Evolutionary conservation across 2,888 invertebrate species (phyloP), one percentile per base, ranked within the genome.

Genomic region (Lasius platythorax): DNA sequence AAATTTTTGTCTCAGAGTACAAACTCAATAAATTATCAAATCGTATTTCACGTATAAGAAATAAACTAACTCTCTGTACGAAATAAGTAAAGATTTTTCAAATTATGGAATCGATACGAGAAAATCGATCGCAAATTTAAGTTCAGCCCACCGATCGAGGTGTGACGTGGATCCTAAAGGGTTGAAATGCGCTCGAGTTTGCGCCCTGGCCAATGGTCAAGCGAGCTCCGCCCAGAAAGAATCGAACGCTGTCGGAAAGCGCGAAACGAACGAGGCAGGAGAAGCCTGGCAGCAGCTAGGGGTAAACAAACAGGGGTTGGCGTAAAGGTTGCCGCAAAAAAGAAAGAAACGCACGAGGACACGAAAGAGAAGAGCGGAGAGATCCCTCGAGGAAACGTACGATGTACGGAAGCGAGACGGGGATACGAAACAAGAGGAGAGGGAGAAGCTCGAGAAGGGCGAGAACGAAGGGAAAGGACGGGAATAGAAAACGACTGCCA

Each of bases 201-300:
- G 93, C 93, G 93, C 94, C 89, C 90, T 93, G 93, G 92, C 92
- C 94, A 93, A 89, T 94, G 94, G 94, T 95, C 94, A 95, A 93
- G 92, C 84, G 86, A 89, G 92, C 94, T 93, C 95, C 95, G 94
- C 95, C 94, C 94, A 87, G 91, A 93, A 91, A 90, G 91, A 93
- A 93, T 92, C 92, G 91, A 92, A 89, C 91, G 87, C 84, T 85
- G 87, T 83, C 82, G 85, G 88, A 82, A 66, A 72, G 68, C 28
- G 28, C 37, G 61, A 68, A 50, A 64, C 63, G 78, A 75, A 79
- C 53, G 78, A 67, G 75, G 61, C 46, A 68, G n/a, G 40, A 63
- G 50, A 79, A 37, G 8, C 53, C 53, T 23, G 53, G 64, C 56
- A 61, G 53, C 61, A 74, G 28, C 40, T 15, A 53, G 46, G 67